Evolutionary conservation across 53 echinoderm and acorn worm genomes (phyloP).

Genomic region (Zoroaster sp.): DNA sequence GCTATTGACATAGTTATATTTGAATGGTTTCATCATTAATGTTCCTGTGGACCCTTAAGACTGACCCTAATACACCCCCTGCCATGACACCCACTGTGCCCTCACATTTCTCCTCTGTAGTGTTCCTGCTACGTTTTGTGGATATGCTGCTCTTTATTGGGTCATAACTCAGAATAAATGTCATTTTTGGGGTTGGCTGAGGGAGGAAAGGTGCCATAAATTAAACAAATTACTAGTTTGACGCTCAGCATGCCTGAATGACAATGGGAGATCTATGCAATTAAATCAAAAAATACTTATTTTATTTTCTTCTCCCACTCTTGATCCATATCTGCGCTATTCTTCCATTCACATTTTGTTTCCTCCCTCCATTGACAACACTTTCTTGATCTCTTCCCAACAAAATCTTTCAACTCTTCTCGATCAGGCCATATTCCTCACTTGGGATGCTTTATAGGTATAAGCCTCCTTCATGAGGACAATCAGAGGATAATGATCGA

Average conservation of each 20-base stretch:
- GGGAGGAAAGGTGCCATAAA: slow-evolving; percentile 13
- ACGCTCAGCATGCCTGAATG: background rate
- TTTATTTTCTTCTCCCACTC: too few species aligned
- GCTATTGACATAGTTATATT: background rate
- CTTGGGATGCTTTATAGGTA: too few species aligned
- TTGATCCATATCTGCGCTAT: too few species aligned
- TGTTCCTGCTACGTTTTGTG: background rate
- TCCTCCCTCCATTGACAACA: too few species aligned
- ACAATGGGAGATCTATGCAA: too few species aligned
- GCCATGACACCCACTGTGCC: background rate
- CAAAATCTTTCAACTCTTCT: too few species aligned
- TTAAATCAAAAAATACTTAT: too few species aligned
- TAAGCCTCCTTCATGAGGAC: too few species aligned
- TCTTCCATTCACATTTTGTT: too few species aligned
- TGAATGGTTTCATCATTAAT: background rate
- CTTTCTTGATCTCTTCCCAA: too few species aligned
- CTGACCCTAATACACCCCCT: background rate
- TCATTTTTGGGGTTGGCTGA: background rate
- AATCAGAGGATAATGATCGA: too few species aligned
- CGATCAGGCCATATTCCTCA: too few species aligned
- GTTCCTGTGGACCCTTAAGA: background rate
- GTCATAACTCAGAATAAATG: slow-evolving; percentile 20
- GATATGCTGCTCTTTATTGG: slow-evolving; percentile 3
- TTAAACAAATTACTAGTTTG: slow-evolving; percentile 1
- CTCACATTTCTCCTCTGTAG: background rate